phyloP scores from a whole-genome alignment of 2,113 vertebrate genomes.

The Talpa occidentalis region DNA sequence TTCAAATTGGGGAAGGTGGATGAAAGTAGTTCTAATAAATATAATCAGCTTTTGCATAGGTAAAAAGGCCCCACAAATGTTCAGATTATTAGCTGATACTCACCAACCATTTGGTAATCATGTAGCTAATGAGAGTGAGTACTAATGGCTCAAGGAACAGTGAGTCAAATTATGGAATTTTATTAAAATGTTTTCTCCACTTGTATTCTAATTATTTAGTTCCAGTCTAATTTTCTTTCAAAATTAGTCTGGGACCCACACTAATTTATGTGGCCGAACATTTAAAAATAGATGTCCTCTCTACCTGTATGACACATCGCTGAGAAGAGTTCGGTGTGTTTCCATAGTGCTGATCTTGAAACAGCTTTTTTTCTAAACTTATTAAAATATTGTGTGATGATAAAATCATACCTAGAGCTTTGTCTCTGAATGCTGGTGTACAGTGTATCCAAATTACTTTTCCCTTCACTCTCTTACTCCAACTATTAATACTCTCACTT shows the following conservation, averaged over 20 bases:
- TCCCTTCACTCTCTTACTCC: background rate
- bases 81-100: slow-evolving; percentile 40
- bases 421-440: background rate
- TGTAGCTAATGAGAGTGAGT: background rate
- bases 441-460: background rate
- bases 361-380: background rate
- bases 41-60: background rate
- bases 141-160: slow-evolving; percentile 51
- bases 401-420: background rate
- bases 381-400: background rate
- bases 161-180: slow-evolving; percentile 54
- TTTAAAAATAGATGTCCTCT: slow-evolving; percentile 63
- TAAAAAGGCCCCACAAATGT: background rate
- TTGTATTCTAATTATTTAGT: slow-evolving; percentile 71
- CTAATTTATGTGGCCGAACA: slow-evolving; percentile 48
- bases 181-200: slow-evolving; percentile 64
- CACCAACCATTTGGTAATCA: background rate
- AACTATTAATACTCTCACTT: background rate
- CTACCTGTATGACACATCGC: background rate
- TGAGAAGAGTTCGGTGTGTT: background rate
- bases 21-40: slow-evolving; percentile 3
- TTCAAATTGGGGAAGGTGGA: background rate
- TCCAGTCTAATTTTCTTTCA: slow-evolving; percentile 64
- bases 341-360: background rate
- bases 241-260: slow-evolving; percentile 56